Percentiles rank a stretch among this genome's conserved stretches.
Evolutionary conservation across 1,140 invertebrate species (phyloP).

Genomic region (Cherax quadricarinatus): DNA sequence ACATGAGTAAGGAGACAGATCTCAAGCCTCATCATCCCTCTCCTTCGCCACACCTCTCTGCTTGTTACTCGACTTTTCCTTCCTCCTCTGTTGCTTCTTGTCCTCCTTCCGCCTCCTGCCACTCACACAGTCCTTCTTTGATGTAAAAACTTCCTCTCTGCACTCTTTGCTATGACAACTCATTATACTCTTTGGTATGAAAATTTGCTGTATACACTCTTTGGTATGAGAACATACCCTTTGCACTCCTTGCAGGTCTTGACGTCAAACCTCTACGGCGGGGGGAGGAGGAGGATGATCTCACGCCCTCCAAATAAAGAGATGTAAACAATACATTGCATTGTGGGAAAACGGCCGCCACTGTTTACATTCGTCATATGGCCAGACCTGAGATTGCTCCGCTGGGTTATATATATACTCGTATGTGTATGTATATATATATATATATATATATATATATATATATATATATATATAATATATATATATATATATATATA

Average conservation of each 20-base stretch:
- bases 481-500: too few species aligned
- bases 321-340: not conserved
- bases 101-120: too few species aligned
- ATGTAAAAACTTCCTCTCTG: not conserved
- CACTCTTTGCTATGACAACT: too few species aligned
- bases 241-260: not conserved
- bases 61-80: not conserved
- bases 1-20: too few species aligned
- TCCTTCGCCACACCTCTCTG: not conserved
- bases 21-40: not conserved
- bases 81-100: not conserved
- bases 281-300: not conserved
- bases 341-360: not conserved
- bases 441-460: too few species aligned
- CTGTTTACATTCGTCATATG: not conserved
- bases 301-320: not conserved
- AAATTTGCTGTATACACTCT: not conserved
- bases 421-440: too few species aligned
- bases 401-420: not conserved
- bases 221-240: not conserved
- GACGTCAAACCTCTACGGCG: not conserved
- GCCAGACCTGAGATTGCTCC: not conserved
- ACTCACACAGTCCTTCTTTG: too few species aligned
- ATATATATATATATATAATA: too few species aligned
- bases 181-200: not conserved